Conservation (phyloP, 1,140 invertebrate genomes). For the Ceratina japonica region DNA sequence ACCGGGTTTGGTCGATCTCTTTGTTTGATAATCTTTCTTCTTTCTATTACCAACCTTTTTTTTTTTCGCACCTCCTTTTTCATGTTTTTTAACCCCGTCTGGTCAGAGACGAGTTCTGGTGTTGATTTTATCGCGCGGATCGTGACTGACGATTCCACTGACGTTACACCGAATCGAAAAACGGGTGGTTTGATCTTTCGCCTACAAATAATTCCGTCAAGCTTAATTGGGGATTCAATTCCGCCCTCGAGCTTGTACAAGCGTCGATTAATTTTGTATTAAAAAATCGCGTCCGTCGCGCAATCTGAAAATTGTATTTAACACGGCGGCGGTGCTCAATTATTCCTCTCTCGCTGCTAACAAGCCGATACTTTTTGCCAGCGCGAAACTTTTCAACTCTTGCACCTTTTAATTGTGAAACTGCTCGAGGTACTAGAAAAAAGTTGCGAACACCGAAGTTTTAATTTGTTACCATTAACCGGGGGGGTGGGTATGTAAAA, state of each 20-base stretch:
- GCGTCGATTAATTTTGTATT: no score
- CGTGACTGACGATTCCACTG: conserved; percentile 27
- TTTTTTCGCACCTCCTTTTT: not conserved
- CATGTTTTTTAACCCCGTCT: not conserved
- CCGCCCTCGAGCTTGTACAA: no score
- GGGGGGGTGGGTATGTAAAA: not conserved
- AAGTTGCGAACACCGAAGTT: not conserved
- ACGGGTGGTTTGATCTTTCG: conserved; percentile 1
- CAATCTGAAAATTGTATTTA: not conserved
- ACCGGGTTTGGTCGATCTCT: conserved; percentile 46
- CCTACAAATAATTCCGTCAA: no score
- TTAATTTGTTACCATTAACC: not conserved
- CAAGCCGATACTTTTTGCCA: not conserved
- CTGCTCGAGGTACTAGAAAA: not conserved
- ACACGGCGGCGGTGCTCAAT: not conserved
- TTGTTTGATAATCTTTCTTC: conserved; percentile 51
- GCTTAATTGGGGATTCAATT: no score
- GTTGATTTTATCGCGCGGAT: conserved; percentile 20
- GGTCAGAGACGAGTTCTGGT: conserved; percentile 1
- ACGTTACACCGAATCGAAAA: conserved; percentile 1
- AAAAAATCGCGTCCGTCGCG: no score
- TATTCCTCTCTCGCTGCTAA: not conserved
- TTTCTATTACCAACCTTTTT: conserved; percentile 25
- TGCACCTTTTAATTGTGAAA: not conserved
- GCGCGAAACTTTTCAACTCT: not conserved